Evolutionary conservation across 2,113 vertebrate genomes (phyloP), one percentile per base, ranked within the genome.

Genomic region (Morone chrysops): DNA sequence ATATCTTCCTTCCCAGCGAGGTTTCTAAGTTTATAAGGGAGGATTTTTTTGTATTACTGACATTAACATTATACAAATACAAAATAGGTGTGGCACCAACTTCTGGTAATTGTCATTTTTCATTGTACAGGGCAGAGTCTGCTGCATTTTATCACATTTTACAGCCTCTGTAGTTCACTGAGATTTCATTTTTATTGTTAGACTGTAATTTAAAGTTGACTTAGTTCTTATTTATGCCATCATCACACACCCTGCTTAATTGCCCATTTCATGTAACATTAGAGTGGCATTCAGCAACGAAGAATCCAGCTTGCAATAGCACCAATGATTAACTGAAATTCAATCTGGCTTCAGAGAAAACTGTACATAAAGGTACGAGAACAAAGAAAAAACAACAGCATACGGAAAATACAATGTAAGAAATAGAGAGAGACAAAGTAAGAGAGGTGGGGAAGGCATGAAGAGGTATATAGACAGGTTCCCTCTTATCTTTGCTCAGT

Each of bases 381-480:
- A 61, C 43, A 78, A 59, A 60, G 38, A 40, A 57, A 31, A 79
- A 62, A 83, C 41, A 67, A 81, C 66, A 61, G 47, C 48, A 70
- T 16, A 60, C 3, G 45, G 25, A 53, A 60, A 47, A 36, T 13
- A 81, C 71, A 87, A 67, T 57, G 40, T 6, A 47, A 61, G 36
- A 70, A 51, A 61, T 66, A 60, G 25, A 25, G 25, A 25, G 25
- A 25, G 25, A 47, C 5, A 68, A 63, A 68, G 11, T 4, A 13
- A 63, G 50, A 70, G 75, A 61, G 73, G 78, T 76, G 41, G 65
- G 51, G 78, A 66, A 81, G 80, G 63, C 48, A 53, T 50, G 40
- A 50, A 47, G 82, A 90, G 87, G 51, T 90, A 84, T 85, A 90
- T 20, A 45, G 81, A 88, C 92, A 92, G 80, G 90, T 93, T 89